Evolutionary conservation across 2,797 vertebrate genomes (phyloP), one percentile per base, ranked within the genome.

Genomic region (Intellagama lesueurii): DNA sequence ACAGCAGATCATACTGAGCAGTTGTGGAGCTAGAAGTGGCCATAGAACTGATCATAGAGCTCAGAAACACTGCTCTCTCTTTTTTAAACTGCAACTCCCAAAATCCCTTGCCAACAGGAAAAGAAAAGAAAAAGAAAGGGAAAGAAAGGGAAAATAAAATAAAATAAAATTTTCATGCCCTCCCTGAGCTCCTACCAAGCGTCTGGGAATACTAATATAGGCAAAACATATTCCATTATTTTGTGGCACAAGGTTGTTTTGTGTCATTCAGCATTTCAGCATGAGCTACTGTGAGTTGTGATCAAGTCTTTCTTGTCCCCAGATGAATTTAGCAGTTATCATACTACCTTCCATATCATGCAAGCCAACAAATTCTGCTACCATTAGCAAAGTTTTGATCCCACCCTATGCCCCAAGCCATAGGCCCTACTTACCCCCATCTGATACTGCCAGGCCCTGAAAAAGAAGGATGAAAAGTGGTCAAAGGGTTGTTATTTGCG

Each of bases 361-460:
- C 22, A 40, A 87, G 22, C 30, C 24, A 87, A 35, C 26, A 85
- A 87, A 87, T 91, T 24, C 81, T 75, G 52, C 83, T 86, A 64
- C 28, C 16, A 3, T 72, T n/a, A 66, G 40, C 49, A 84, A 60
- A 30, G 44, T 14, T 72, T 73, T 79, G 16, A 72, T 44, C 68
- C 24, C 64, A 72, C 5, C 81, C 44, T 69, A 0, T 0, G 85
- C 47, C 79, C 72, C 40, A 88, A 93, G 85, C 70, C 89, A 90
- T 87, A 72, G 75, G 85, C 82, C 72, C 93, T 89, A 96, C 98
- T 98, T 96, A 99, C 99, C 99, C 98, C 98, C 99, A 91, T 99
- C 99, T 0, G 99, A 99, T 88, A 98, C 98, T 1, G 99, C 98
- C 8, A 98, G 97, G 94, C 97, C 98, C 99, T 99, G 97, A 28